Evolutionary conservation across 2,113 vertebrate genomes (phyloP).

Genomic region (Cygnus buccinator): DNA sequence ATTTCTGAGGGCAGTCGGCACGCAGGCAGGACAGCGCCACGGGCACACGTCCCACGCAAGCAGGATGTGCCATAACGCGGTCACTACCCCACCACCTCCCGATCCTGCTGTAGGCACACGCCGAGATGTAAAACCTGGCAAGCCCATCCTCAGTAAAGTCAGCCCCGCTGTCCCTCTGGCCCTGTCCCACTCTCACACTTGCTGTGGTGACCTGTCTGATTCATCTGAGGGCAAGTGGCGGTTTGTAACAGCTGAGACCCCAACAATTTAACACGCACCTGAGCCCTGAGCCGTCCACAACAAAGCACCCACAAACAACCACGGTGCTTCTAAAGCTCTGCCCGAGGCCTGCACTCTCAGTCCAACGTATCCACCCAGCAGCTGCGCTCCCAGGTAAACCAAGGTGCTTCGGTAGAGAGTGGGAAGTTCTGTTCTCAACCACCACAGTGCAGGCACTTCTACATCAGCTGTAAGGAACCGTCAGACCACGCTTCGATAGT

Average conservation of each 20-base stretch:
- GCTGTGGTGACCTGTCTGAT: neutral
- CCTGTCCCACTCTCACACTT: neutral
- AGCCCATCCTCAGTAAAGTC: neutral
- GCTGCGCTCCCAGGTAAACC: neutral
- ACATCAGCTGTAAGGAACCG: neutral
- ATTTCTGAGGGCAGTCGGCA: neutral
- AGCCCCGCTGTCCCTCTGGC: fast-evolving
- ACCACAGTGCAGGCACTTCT: neutral
- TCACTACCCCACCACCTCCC: neutral
- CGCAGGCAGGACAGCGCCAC: neutral
- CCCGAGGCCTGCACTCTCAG: neutral
- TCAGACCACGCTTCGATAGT: fast-evolving
- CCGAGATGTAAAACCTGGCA: fast-evolving
- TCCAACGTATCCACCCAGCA: fast-evolving
- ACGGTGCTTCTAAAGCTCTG: neutral
- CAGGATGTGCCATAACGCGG: fast-evolving
- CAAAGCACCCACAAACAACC: neutral
- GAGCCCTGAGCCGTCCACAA: neutral
- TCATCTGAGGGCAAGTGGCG: fast-evolving
- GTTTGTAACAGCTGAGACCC: neutral
- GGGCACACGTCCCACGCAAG: neutral
- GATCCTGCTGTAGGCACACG: fast-evolving
- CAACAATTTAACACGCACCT: fast-evolving
- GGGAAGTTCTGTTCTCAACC: neutral
- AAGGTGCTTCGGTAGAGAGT: neutral